A percentile compares a stretch with the other conserved stretches of the same genome.
These are phyloP conservation scores for Melanotus villosus DNA, from an alignment of 2,888 invertebrate genomes.

Conservation along the genomic window DNA sequence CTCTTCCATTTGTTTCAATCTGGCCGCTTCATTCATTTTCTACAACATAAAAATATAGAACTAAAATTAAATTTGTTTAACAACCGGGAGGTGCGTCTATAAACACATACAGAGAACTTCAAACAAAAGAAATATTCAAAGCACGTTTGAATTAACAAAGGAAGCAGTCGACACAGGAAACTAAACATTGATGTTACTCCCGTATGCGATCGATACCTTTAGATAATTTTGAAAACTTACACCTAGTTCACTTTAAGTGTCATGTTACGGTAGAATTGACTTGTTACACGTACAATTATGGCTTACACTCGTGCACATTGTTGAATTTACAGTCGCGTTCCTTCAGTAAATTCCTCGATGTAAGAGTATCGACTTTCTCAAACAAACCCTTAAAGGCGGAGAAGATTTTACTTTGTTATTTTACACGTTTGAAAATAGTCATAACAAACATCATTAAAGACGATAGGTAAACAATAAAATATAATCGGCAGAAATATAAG, in stretches of 20 bases:
- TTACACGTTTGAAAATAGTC: too few relatives aligned
- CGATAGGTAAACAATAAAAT: too few relatives aligned
- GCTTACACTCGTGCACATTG: too few relatives aligned
- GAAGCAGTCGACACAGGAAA: neutral
- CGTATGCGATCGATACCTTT: neutral
- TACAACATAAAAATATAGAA: neutral
- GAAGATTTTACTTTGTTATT: too few relatives aligned
- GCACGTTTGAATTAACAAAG: constrained; percentile 1
- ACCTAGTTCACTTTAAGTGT: neutral
- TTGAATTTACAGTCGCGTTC: too few relatives aligned
- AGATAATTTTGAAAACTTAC: neutral
- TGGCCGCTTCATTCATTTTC: neutral
- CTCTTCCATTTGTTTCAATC: neutral
- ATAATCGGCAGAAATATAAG: too few relatives aligned
- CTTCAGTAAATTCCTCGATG: too few relatives aligned
- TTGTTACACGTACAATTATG: neutral
- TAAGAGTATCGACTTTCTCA: too few relatives aligned
- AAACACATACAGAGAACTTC: too few relatives aligned
- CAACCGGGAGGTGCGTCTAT: too few relatives aligned
- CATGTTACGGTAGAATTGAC: neutral
- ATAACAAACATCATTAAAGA: too few relatives aligned
- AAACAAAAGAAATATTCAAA: neutral
- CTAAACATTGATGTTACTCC: neutral
- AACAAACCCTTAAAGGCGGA: too few relatives aligned
- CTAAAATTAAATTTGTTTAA: neutral